A percentile compares a stretch with the other conserved stretches of the same genome.
phyloP scores from a whole-genome alignment of 2,113 vertebrate species.

The Lagopus leucura region DNA sequence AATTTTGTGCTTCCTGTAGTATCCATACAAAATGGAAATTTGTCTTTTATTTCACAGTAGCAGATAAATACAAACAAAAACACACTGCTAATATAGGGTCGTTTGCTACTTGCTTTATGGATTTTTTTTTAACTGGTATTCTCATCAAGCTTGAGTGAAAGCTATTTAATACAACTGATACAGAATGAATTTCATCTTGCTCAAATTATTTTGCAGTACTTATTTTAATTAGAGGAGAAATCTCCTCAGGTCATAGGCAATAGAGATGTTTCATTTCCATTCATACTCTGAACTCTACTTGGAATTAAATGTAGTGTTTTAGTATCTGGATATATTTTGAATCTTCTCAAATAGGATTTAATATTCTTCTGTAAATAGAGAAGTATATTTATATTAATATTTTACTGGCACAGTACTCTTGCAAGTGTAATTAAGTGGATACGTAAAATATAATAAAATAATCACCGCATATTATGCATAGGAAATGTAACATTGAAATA shows the following conservation, averaged over 20 bases:
- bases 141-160: background rate
- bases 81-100: background rate
- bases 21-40: constrained; percentile 5
- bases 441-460: background rate
- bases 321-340: background rate
- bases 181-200: background rate
- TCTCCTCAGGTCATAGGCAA: background rate
- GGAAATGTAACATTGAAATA: background rate
- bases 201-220: background rate
- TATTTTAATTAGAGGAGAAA: constrained; percentile 5
- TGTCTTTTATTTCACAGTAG: constrained; percentile 12
- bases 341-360: background rate
- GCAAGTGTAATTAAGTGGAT: background rate
- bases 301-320: constrained; percentile 12
- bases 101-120: constrained; percentile 14
- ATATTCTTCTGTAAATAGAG: constrained; percentile 5
- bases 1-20: constrained; percentile 8
- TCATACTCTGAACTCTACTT: background rate
- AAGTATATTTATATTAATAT: background rate
- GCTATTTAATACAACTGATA: background rate
- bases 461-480: background rate
- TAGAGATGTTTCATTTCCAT: background rate
- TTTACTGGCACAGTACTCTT: background rate
- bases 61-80: constrained; percentile 35
- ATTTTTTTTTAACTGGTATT: constrained; percentile 46